Conservation (phyloP, 2,888 invertebrate genomes). For the Nudaria mundana region DNA sequence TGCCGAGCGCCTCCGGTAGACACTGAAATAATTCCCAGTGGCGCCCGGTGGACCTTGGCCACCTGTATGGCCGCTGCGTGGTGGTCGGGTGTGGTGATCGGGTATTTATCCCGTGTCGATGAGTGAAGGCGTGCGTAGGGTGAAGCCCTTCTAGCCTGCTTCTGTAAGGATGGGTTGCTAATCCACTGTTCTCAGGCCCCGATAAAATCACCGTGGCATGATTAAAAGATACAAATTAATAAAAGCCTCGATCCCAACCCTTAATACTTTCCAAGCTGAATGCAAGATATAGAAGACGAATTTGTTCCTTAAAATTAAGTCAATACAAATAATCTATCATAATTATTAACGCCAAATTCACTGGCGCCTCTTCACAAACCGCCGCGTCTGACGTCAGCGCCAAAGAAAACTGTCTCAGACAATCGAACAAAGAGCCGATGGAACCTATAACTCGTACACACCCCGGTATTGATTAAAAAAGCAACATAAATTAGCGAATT, state of each 20-base stretch:
- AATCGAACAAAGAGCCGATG: constrained; percentile 45
- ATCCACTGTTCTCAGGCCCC: too few species aligned
- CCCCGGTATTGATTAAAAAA: constrained; percentile 79
- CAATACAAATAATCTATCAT: background rate
- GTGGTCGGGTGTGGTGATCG: too few species aligned
- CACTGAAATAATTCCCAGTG: too few species aligned
- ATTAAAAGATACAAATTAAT: background rate
- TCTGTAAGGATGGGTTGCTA: too few species aligned
- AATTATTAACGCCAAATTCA: background rate
- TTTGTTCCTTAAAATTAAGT: background rate
- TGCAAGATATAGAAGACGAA: background rate
- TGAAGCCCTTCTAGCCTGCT: too few species aligned
- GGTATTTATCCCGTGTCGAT: too few species aligned
- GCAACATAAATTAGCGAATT: constrained; percentile 81
- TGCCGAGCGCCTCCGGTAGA: too few species aligned
- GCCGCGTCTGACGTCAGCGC: constrained; percentile 24
- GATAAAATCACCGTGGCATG: too few species aligned
- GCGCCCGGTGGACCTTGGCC: too few species aligned
- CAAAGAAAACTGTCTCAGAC: constrained; percentile 33
- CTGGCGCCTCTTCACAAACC: background rate
- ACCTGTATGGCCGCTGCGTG: too few species aligned
- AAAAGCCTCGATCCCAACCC: background rate
- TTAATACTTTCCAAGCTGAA: background rate
- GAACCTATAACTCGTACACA: constrained; percentile 54
- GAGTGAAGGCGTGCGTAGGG: too few species aligned